Evolutionary conservation across 1,140 invertebrate genomes (phyloP).

Genomic region (Drosophila lowei): DNA sequence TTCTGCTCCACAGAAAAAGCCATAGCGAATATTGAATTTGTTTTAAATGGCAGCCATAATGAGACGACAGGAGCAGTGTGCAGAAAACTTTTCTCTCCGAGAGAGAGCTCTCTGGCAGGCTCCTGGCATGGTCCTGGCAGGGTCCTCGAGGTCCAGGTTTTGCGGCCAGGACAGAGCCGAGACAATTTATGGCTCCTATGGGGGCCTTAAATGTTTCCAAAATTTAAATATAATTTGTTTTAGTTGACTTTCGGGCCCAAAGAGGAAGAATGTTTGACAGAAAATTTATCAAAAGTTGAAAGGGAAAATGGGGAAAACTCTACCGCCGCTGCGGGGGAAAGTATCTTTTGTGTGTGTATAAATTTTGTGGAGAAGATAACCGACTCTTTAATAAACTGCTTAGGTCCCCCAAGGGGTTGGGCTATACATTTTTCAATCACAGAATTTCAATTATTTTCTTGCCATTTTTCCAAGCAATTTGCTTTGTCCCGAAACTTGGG

Average conservation of each 20-base stretch:
- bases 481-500: no score
- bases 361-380: no score
- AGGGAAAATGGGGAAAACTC: neutral
- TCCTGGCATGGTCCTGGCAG: conserved; percentile 2
- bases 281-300: conserved; percentile 1
- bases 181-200: conserved; percentile 52
- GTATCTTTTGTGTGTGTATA: no score
- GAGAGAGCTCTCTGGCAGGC: conserved; percentile 3
- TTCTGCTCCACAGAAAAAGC: conserved; percentile 31
- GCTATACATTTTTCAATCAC: no score
- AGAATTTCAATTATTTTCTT: no score
- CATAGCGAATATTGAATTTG: conserved; percentile 73
- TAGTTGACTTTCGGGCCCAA: conserved; percentile 27
- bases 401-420: no score
- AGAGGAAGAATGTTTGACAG: conserved; percentile 9
- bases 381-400: no score
- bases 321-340: no score
- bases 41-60: conserved; percentile 77
- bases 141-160: neutral
- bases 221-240: conserved; percentile 60
- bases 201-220: conserved; percentile 44
- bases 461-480: no score
- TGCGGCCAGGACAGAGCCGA: neutral
- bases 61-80: conserved; percentile 46
- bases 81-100: conserved; percentile 28